Percentiles rank a stretch among this genome's conserved stretches.
Conservation (phyloP, 2,888 invertebrate species). For the Nymphalis c-album region DNA sequence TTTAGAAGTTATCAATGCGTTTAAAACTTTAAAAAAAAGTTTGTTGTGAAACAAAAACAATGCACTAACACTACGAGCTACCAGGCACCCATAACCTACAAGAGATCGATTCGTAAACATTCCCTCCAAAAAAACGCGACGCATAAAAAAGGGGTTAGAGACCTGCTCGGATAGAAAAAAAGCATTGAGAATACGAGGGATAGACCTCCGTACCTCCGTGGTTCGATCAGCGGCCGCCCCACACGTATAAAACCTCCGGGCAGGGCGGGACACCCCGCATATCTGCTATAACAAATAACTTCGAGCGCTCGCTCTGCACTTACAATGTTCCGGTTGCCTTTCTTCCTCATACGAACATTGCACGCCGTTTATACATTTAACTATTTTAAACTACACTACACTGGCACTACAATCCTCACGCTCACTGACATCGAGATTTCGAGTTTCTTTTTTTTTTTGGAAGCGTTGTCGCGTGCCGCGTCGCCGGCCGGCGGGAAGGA, state of each 20-base stretch:
- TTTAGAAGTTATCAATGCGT: not conserved
- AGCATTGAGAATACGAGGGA: slow-evolving; percentile 74
- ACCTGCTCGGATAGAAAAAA: slow-evolving; percentile 70
- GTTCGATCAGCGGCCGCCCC: slow-evolving; percentile 74
- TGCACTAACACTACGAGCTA: not conserved
- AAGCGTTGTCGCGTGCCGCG: slow-evolving; percentile 82
- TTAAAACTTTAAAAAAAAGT: slow-evolving; percentile 1
- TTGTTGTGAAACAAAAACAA: slow-evolving; percentile 41
- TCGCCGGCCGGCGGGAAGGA: slow-evolving; percentile 85
- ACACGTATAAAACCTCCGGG: slow-evolving; percentile 64
- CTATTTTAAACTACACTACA: slow-evolving; percentile 78
- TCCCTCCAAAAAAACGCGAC: slow-evolving; percentile 72
- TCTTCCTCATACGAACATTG: slow-evolving; percentile 83
- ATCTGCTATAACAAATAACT: slow-evolving; percentile 63
- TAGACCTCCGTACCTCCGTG: slow-evolving; percentile 77
- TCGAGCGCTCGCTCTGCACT: slow-evolving; percentile 59
- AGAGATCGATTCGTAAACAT: slow-evolving; percentile 68
- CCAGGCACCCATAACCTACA: slow-evolving; percentile 67
- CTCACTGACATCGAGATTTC: slow-evolving; percentile 74
- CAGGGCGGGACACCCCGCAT: slow-evolving; percentile 74
- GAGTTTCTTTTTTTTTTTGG: slow-evolving; percentile 60
- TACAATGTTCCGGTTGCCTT: slow-evolving; percentile 79
- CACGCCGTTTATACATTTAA: slow-evolving; percentile 78
- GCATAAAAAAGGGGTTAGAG: slow-evolving; percentile 75
- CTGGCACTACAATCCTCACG: slow-evolving; percentile 72